A percentile compares a stretch with the other conserved stretches of the same genome.
Conservation (phyloP, 92 coral and sea anemone species). For the Nematostella vectensis region DNA sequence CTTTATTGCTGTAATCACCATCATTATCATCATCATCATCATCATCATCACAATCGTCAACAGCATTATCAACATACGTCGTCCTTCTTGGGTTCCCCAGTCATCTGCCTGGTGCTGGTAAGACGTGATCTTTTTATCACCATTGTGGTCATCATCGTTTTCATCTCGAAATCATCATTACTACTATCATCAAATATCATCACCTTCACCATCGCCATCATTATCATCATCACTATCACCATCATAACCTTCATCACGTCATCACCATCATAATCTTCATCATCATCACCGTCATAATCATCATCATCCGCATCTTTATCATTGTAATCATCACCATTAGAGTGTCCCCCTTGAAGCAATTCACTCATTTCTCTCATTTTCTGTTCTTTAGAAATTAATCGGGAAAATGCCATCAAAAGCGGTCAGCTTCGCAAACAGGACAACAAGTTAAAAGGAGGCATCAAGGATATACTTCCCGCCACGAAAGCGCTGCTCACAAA, state of each 20-base stretch:
- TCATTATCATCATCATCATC: neutral
- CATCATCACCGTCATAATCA: too few relatives aligned
- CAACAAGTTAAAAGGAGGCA: slow-evolving; percentile 4
- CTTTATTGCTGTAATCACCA: neutral
- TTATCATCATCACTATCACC: neutral
- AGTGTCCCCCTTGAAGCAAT: too few relatives aligned
- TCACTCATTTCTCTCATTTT: too few relatives aligned
- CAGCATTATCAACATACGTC: neutral
- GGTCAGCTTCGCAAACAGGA: slow-evolving; percentile 14
- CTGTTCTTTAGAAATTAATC: slow-evolving; percentile 9
- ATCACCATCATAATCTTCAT: slow-evolving; percentile 1
- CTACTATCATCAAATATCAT: slow-evolving; percentile 3
- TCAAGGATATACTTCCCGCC: slow-evolving; percentile 21
- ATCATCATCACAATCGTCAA: neutral
- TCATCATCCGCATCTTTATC: too few relatives aligned
- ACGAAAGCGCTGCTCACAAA: slow-evolving; percentile 18
- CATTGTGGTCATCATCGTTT: slow-evolving; percentile 2
- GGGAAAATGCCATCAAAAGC: slow-evolving; percentile 20
- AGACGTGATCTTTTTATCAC: neutral
- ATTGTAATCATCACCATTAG: neutral
- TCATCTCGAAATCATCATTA: neutral
- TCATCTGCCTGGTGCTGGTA: slow-evolving; percentile 71
- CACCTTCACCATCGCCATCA: neutral
- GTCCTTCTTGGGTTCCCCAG: slow-evolving; percentile 75
- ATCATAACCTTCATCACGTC: too few relatives aligned